A percentile compares a stretch with the other conserved stretches of the same genome.
phyloP scores from a whole-genome alignment of 2,888 invertebrate species.

The Eumerus sabulonum region DNA sequence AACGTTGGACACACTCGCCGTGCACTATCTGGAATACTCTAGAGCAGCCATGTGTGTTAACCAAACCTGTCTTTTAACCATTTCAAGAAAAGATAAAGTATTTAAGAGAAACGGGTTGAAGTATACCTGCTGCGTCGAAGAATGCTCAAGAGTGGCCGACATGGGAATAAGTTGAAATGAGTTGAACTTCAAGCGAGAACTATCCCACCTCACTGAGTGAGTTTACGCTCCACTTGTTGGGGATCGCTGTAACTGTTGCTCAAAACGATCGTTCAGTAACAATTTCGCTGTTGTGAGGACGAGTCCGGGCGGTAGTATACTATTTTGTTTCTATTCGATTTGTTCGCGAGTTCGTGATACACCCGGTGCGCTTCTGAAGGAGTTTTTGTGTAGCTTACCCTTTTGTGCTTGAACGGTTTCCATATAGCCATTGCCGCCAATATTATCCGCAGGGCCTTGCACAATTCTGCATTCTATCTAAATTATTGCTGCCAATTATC shows the following conservation, averaged over 20 bases:
- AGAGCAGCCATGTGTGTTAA: conserved; percentile 26
- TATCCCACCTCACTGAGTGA: conserved; percentile 18
- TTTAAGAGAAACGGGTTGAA: neutral
- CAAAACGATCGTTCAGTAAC: conserved; percentile 54
- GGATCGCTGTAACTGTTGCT: conserved; percentile 41
- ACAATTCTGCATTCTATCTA: conserved; percentile 62
- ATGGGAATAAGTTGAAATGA: conserved; percentile 26
- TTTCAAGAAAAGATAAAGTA: conserved; percentile 11
- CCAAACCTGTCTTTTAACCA: conserved; percentile 50
- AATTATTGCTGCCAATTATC: conserved; percentile 65
- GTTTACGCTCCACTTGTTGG: conserved; percentile 33
- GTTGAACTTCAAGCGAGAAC: too few species aligned
- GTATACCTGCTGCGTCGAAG: conserved; percentile 26
- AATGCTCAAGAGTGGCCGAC: conserved; percentile 38
- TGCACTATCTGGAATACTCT: conserved; percentile 49
- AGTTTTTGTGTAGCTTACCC: conserved; percentile 6
- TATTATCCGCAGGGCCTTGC: conserved; percentile 48
- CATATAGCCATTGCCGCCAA: conserved; percentile 33
- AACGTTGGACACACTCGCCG: conserved; percentile 55
- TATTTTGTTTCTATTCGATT: conserved; percentile 11
- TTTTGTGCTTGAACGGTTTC: neutral
- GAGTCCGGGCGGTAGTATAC: too few species aligned
- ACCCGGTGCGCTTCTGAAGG: conserved; percentile 42
- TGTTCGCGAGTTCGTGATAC: neutral
- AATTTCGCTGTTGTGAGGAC: conserved; percentile 31